Base-by-base conservation (phyloP, 2,113 vertebrate species). In the Hylia prasina region DNA sequence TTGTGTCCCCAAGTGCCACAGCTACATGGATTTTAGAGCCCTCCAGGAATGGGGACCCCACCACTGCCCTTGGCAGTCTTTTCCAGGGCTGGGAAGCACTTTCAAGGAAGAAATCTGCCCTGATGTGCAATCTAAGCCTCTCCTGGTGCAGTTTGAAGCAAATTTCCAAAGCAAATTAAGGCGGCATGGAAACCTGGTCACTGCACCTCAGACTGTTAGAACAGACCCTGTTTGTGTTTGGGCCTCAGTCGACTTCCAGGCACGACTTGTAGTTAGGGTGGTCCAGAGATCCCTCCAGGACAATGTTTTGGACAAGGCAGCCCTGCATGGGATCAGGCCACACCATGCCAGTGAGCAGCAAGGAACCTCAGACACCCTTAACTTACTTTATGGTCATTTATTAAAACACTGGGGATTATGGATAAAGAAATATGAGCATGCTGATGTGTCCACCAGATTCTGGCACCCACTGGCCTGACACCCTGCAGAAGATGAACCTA, bases 321-420 rank as follows among this genome's bases (percentile, higher is more conserved):
- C 16, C 24, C 19, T 28, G 6, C 15, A 75, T 3, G 48, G 37
- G 42, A 9, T 28, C 8, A 54, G 48, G 6, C 7, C 6, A 7
- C 6, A 7, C 17, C 11, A 7, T 15, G 16, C 15, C 31, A 47
- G 8, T 4, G 13, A 35, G 6, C 61, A 64, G 31, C 0, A 0
- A 58, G 44, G 21, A 47, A 9, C 9, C 27, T 17, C 0, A 1
- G 9, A 2, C 3, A 27, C 0, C 0, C 28, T 60, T 33, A 68
- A 16, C 0, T 76, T 44, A 15, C 27, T 56, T 3, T 12, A 8
- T 6, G 15, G 25, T 14, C 2, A 30, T 60, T 37, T 72, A 53
- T 44, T 65, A 35, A 35, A 73, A 61, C 15, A 3, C 6, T 37
- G 23, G 20, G 9, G 31, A 11, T 25, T 31, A 3, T 5, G 25